A percentile compares a stretch with the other conserved stretches of the same genome.
These are phyloP conservation scores for Heloderma charlesbogerti DNA, from an alignment of 2,113 vertebrate species.

Conservation along the genomic window DNA sequence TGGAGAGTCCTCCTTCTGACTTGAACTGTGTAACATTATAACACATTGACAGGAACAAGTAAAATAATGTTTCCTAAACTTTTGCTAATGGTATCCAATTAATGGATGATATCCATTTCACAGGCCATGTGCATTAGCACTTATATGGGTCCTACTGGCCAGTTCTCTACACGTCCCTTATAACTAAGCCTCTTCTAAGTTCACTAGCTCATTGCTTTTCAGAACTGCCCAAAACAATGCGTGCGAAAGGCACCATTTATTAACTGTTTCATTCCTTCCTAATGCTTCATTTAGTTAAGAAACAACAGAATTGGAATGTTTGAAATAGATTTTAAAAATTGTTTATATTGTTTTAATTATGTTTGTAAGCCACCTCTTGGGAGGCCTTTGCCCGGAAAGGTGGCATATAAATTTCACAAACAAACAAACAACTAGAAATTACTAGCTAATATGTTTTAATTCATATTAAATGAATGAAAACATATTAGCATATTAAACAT, in stretches of 20 bases:
- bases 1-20: not conserved
- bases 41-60: not conserved
- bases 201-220: not conserved
- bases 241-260: not conserved
- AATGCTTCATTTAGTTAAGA: not conserved
- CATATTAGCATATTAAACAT: too few relatives aligned
- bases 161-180: not conserved
- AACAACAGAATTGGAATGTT: too few relatives aligned
- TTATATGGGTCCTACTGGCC: not conserved
- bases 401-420: not conserved
- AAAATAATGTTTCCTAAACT: not conserved
- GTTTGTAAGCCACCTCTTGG: not conserved
- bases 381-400: not conserved
- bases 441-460: too few relatives aligned
- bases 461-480: too few relatives aligned
- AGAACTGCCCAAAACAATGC: not conserved
- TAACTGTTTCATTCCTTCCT: not conserved
- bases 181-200: not conserved
- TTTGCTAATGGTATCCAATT: not conserved
- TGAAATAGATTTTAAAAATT: not conserved
- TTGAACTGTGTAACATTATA: not conserved
- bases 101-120: not conserved
- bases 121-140: not conserved
- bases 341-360: not conserved
- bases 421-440: not conserved